These are phyloP conservation scores for Notodonta dromedarius DNA, from an alignment of 2,888 invertebrate genomes.

Conservation along the genomic window DNA sequence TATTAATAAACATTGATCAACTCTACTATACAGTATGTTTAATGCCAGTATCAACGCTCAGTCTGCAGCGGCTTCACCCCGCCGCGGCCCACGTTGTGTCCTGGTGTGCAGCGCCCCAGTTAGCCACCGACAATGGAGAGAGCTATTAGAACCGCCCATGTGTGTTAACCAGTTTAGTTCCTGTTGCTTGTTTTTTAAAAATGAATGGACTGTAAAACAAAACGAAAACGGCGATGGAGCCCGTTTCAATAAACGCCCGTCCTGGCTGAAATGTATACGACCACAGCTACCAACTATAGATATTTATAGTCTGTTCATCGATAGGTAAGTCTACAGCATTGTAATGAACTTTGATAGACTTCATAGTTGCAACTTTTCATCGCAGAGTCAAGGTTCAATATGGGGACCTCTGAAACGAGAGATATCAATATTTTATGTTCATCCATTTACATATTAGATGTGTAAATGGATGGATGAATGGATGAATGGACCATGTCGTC, in stretches of 20 bases:
- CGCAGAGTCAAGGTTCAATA: too few relatives aligned
- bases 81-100: constrained; percentile 23
- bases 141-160: constrained; percentile 73
- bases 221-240: constrained; percentile 55
- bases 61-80: not conserved
- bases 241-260: constrained; percentile 32
- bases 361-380: too few relatives aligned
- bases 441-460: too few relatives aligned
- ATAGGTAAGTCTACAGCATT: too few relatives aligned
- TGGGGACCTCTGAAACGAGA: too few relatives aligned
- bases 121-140: constrained; percentile 66
- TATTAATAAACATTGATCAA: too few relatives aligned
- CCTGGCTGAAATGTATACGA: constrained; percentile 22
- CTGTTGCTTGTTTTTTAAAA: constrained; percentile 64
- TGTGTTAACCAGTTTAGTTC: constrained; percentile 75
- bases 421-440: too few relatives aligned
- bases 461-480: too few relatives aligned
- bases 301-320: constrained; percentile 7
- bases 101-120: constrained; percentile 55
- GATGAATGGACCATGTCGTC: too few relatives aligned
- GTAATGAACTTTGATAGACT: too few relatives aligned
- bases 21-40: too few relatives aligned
- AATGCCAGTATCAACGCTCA: not conserved
- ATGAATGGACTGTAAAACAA: constrained; percentile 53
- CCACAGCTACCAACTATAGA: constrained; percentile 4